Conservation (phyloP, 2,888 invertebrate genomes). For the Syritta pipiens region DNA sequence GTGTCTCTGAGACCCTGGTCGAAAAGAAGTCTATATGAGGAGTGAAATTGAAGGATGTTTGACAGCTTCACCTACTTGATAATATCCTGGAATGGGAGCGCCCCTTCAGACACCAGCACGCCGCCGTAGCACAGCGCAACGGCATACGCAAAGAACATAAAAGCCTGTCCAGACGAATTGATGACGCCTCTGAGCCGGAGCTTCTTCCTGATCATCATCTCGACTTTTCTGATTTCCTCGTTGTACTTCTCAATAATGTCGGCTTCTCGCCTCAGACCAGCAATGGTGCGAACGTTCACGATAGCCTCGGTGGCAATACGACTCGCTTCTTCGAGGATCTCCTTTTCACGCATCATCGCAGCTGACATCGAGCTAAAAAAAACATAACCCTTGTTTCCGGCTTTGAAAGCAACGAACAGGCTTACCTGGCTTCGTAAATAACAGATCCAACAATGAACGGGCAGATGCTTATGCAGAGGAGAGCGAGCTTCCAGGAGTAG, state of each 20-base stretch:
- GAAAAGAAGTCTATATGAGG: slow-evolving; percentile 62
- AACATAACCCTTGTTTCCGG: too few relatives aligned
- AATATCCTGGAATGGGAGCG: slow-evolving; percentile 84
- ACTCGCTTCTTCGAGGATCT: slow-evolving; percentile 84
- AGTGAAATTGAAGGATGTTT: too few relatives aligned
- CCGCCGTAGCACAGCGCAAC: slow-evolving; percentile 87
- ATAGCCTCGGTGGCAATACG: slow-evolving; percentile 88
- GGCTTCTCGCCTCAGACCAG: slow-evolving; percentile 84
- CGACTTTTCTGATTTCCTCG: slow-evolving; percentile 81
- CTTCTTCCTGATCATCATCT: slow-evolving; percentile 80
- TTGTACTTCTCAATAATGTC: slow-evolving; percentile 83
- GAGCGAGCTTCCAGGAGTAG: slow-evolving; percentile 86
- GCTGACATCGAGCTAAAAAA: slow-evolving; percentile 81
- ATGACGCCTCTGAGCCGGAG: slow-evolving; percentile 84
- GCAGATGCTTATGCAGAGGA: slow-evolving; percentile 84
- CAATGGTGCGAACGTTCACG: slow-evolving; percentile 86
- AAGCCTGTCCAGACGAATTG: slow-evolving; percentile 86
- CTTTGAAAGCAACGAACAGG: too few relatives aligned
- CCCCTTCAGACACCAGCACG: slow-evolving; percentile 83
- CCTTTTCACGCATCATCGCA: slow-evolving; percentile 82
- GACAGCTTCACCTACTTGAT: slow-evolving; percentile 84
- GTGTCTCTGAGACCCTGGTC: slow-evolving; percentile 85
- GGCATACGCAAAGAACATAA: slow-evolving; percentile 87
- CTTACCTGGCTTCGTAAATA: slow-evolving; percentile 83
- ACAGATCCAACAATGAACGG: slow-evolving; percentile 86